Conservation (phyloP, 2,888 invertebrate genomes). For the Ectemnius continuus region DNA sequence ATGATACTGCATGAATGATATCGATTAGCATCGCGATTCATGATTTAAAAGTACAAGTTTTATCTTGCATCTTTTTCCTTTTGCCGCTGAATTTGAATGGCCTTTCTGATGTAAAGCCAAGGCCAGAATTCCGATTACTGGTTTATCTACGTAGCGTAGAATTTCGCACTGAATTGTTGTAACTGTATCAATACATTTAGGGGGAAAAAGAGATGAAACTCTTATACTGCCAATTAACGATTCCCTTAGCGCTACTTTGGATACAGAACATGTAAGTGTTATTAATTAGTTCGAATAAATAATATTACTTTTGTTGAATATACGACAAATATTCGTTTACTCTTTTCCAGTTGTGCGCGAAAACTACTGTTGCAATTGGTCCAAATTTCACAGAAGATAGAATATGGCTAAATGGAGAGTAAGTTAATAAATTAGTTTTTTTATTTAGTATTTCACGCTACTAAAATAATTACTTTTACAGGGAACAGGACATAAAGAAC, state of each 20-base stretch:
- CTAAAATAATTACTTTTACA: slow-evolving; percentile 62
- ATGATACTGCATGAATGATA: no score
- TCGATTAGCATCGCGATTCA: slow-evolving; percentile 8
- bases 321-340: slow-evolving; percentile 44
- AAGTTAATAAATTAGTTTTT: slow-evolving; percentile 54
- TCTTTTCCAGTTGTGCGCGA: slow-evolving; percentile 86
- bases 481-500: slow-evolving; percentile 87
- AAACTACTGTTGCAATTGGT: slow-evolving; percentile 90
- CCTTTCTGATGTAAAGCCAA: background rate
- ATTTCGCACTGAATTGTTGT: no score
- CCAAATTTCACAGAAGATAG: slow-evolving; percentile 85
- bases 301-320: no score
- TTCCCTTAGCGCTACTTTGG: slow-evolving; percentile 95
- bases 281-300: no score
- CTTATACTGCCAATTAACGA: slow-evolving; percentile 97
- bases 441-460: background rate
- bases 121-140: no score
- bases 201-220: slow-evolving; percentile 97
- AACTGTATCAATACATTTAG: slow-evolving; percentile 77
- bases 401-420: slow-evolving; percentile 94
- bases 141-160: no score
- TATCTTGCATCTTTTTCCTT: slow-evolving; percentile 2
- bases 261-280: slow-evolving; percentile 85
- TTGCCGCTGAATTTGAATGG: slow-evolving; percentile 43
- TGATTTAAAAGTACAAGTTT: slow-evolving; percentile 23